These are phyloP conservation scores for Thumatha senex DNA, from an alignment of 2,888 invertebrate species.

Conservation along the genomic window DNA sequence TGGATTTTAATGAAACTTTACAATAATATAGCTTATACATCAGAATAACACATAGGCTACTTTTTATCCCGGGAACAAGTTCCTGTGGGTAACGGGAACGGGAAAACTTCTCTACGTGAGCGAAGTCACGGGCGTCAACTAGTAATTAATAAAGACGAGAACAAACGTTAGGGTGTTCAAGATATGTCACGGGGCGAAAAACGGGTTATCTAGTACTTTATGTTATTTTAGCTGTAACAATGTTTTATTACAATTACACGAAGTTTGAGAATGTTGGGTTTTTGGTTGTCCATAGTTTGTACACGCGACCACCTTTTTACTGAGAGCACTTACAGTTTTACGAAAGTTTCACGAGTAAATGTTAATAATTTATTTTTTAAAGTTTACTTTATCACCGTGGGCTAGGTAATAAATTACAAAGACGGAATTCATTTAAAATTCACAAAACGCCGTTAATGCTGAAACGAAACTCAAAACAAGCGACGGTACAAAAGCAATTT, in stretches of 20 bases:
- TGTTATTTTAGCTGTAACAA: not conserved
- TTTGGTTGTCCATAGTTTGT: not conserved
- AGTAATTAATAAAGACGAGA: too few species aligned
- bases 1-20: too few species aligned
- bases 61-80: too few species aligned
- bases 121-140: too few species aligned
- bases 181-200: too few species aligned
- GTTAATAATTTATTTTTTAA: not conserved
- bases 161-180: too few species aligned
- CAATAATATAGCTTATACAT: too few species aligned
- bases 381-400: not conserved
- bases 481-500: constrained; percentile 2
- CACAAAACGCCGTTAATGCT: not conserved
- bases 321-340: not conserved
- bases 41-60: too few species aligned
- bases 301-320: not conserved
- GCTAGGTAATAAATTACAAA: not conserved
- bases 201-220: too few species aligned
- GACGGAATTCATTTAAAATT: not conserved
- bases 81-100: too few species aligned
- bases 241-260: not conserved
- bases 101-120: too few species aligned
- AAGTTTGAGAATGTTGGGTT: not conserved
- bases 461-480: not conserved
- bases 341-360: not conserved